Percentiles rank a stretch among this genome's conserved stretches.
Evolutionary conservation across 1,140 invertebrate species (phyloP).

Genomic region (Bombus cullumanus): DNA sequence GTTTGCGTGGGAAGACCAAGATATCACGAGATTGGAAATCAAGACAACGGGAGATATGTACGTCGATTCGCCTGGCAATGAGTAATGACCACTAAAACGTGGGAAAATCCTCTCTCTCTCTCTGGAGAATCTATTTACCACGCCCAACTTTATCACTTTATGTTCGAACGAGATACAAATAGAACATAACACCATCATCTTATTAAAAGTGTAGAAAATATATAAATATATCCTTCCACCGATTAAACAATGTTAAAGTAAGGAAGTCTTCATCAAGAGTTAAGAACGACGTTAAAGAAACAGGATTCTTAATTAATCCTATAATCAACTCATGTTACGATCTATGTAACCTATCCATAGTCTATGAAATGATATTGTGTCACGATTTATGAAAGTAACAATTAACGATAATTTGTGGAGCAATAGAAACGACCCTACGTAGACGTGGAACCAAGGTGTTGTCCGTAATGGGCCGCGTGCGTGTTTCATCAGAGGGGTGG

Average conservation of each 20-base stretch:
- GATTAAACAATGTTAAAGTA: neutral
- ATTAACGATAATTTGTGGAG: neutral
- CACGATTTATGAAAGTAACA: neutral
- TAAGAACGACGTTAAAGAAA: too few species aligned
- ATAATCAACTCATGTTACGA: too few species aligned
- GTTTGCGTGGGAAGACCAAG: slow-evolving; percentile 46
- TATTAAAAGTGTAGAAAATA: neutral
- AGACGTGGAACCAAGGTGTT: slow-evolving; percentile 54
- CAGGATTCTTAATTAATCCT: too few species aligned
- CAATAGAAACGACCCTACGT: slow-evolving; percentile 12
- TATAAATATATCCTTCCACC: neutral
- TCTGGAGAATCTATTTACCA: too few species aligned
- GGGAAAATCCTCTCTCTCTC: neutral
- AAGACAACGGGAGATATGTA: neutral
- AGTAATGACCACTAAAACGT: slow-evolving; percentile 6
- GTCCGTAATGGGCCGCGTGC: slow-evolving; percentile 73
- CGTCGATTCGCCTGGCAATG: slow-evolving; percentile 11
- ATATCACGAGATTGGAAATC: slow-evolving; percentile 35
- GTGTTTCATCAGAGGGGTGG: slow-evolving; percentile 74
- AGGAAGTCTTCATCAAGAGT: too few species aligned
- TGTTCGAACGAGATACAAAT: too few species aligned
- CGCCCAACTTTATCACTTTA: neutral
- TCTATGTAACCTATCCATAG: too few species aligned
- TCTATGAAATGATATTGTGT: neutral
- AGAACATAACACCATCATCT: neutral